phyloP scores from a whole-genome alignment of 1,140 invertebrate species.

The Aricia agestis region DNA sequence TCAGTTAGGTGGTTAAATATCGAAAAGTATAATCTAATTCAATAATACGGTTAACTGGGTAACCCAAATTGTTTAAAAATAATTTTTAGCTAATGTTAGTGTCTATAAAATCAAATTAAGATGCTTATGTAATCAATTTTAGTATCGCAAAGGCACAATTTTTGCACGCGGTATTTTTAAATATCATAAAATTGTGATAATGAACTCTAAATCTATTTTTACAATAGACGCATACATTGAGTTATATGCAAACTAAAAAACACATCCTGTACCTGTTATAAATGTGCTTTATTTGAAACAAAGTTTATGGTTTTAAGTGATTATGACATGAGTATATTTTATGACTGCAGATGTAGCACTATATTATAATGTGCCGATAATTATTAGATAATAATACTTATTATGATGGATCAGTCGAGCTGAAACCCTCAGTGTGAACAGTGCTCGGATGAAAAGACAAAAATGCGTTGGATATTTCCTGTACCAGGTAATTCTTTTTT shows the following conservation, averaged over 20 bases:
- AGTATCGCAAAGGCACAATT: neutral
- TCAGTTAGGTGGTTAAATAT: no score
- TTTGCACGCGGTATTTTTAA: neutral
- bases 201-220: neutral
- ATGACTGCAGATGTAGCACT: slow-evolving; percentile 20
- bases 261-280: neutral
- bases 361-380: slow-evolving; percentile 10
- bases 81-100: no score
- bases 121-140: neutral
- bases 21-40: no score
- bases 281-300: slow-evolving; percentile 15
- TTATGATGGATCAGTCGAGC: slow-evolving; percentile 28
- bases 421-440: slow-evolving; percentile 33
- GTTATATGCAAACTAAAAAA: neutral
- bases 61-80: no score
- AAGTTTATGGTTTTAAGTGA: slow-evolving; percentile 7
- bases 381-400: neutral
- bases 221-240: slow-evolving; percentile 5
- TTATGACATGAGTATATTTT: slow-evolving; percentile 14
- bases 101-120: neutral
- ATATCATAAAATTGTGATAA: no score
- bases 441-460: slow-evolving; percentile 35
- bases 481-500: slow-evolving; percentile 51
- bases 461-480: slow-evolving; percentile 70
- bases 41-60: no score